These are phyloP conservation scores for Drosophila punjabiensis DNA, from an alignment of 1,140 invertebrate species.

Conservation along the genomic window DNA sequence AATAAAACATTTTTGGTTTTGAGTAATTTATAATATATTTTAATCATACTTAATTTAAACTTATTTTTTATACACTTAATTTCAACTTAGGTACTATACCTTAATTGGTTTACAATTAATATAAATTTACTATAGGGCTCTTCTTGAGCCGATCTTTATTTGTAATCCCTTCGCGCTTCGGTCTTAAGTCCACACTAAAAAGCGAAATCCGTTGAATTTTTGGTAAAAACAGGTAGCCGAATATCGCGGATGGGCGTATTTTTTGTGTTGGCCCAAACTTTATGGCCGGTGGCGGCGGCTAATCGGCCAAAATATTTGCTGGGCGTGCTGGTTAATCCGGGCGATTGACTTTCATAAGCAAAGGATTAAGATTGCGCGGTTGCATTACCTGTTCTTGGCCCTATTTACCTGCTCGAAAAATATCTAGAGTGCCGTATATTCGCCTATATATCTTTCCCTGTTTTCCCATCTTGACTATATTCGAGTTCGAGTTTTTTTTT, in stretches of 20 bases:
- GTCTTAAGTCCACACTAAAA: slow-evolving; percentile 27
- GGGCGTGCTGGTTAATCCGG: slow-evolving; percentile 77
- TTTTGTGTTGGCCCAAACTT: slow-evolving; percentile 41
- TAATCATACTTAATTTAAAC: neutral
- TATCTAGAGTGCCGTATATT: neutral
- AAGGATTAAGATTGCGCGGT: slow-evolving; percentile 72
- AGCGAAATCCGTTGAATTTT: slow-evolving; percentile 8
- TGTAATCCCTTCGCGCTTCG: neutral
- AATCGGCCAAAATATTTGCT: slow-evolving; percentile 82
- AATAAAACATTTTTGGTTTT: neutral
- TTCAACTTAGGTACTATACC: too few species aligned
- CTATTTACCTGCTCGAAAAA: neutral
- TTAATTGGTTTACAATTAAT: neutral
- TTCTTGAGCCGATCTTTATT: neutral
- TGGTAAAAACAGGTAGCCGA: slow-evolving; percentile 26
- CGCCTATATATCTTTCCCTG: neutral
- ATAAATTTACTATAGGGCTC: neutral
- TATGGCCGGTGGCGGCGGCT: slow-evolving; percentile 64
- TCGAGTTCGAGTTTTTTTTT: neutral
- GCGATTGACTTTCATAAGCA: slow-evolving; percentile 81
- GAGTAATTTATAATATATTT: neutral
- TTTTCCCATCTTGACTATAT: slow-evolving; percentile 16
- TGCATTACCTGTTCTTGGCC: slow-evolving; percentile 36
- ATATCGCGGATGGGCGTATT: slow-evolving; percentile 3
- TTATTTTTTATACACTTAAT: neutral